Base-by-base conservation (phyloP, 2,797 vertebrate species). In the Tachyglossus aculeatus region DNA sequence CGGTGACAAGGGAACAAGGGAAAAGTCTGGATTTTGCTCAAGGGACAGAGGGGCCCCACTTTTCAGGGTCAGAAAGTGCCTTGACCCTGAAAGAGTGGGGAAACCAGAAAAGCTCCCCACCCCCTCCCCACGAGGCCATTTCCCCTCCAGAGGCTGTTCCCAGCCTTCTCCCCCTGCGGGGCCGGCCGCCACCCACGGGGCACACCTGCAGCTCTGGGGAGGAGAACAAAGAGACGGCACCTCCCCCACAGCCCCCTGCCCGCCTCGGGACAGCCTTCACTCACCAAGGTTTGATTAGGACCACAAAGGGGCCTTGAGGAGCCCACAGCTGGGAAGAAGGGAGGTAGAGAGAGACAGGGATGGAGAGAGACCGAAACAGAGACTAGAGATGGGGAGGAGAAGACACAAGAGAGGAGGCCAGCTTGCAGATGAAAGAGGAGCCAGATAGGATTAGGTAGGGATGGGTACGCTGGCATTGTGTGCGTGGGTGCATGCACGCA, bases 231-330 rank as follows among this genome's bases (percentile, higher is more conserved):
- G 67, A 27, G 21, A 8, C 34, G 25, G 31, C n/a, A 6, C 24
- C 11, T 38, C 71, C 36, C 40, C 67, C 34, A 50, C n/a, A 1
- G 25, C 9, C 18, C 24, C 37, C 64, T 60, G 59, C 74, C 79
- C 63, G 37, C 54, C 51, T 38, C 7, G 0, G 1, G 53, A 63
- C 67, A 51, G 69, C 69, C 83, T 82, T 90, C 88, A 90, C 86
- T 90, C 88, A 90, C 74, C 87, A 86, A 71, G 80, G 84, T 90
- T 90, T 90, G 88, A 90, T 90, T 90, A 88, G 0, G 0, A 41
- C 80, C 86, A 90, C 88, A 90, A 90, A 90, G 80, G 59, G 78
- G 71, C 71, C 86, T 88, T 88, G 87, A 81, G 88, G 68, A 78
- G 86, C 56, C 68, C 74, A 81, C 0, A 13, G 84, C 62, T 37